Evolutionary conservation across 2,888 invertebrate species (phyloP).

Genomic region (Cephus pygmeus): DNA sequence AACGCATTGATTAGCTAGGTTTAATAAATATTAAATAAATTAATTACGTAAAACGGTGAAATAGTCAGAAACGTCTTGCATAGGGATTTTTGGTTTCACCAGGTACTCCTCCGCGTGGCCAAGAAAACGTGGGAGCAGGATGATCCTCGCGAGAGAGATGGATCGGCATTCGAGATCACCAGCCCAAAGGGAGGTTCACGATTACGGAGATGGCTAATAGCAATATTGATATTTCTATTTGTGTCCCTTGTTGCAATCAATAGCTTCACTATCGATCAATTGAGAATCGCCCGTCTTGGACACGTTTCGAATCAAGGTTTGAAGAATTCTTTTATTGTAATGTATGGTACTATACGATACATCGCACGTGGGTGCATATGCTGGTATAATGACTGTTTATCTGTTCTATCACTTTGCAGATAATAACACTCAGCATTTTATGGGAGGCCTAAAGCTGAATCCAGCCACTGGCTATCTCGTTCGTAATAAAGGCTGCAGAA

Average conservation of each 20-base stretch:
- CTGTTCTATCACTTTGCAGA: slow-evolving; percentile 23
- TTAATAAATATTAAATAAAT: no score
- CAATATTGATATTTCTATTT: slow-evolving; percentile 46
- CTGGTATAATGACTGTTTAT: no score
- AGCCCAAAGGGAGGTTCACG: slow-evolving; percentile 40
- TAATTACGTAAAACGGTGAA: no score
- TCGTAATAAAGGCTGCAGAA: slow-evolving; percentile 75
- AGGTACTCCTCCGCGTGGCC: slow-evolving; percentile 41
- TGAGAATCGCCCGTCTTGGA: slow-evolving; percentile 32
- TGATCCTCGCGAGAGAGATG: slow-evolving; percentile 13
- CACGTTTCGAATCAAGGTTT: slow-evolving; percentile 9
- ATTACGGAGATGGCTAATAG: slow-evolving; percentile 53
- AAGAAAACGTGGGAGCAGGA: slow-evolving; percentile 31
- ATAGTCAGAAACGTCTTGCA: no score
- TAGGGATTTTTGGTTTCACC: background rate
- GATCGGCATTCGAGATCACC: slow-evolving; percentile 21
- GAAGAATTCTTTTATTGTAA: no score
- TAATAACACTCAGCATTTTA: slow-evolving; percentile 25
- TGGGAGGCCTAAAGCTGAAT: slow-evolving; percentile 17
- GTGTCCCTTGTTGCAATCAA: slow-evolving; percentile 52
- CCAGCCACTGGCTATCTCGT: slow-evolving; percentile 67
- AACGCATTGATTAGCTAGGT: no score
- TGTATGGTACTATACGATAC: no score
- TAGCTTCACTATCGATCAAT: slow-evolving; percentile 50
- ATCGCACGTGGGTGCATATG: no score